Conservation (phyloP, 2,888 invertebrate genomes). For the Lasioglossum figueresi region DNA sequence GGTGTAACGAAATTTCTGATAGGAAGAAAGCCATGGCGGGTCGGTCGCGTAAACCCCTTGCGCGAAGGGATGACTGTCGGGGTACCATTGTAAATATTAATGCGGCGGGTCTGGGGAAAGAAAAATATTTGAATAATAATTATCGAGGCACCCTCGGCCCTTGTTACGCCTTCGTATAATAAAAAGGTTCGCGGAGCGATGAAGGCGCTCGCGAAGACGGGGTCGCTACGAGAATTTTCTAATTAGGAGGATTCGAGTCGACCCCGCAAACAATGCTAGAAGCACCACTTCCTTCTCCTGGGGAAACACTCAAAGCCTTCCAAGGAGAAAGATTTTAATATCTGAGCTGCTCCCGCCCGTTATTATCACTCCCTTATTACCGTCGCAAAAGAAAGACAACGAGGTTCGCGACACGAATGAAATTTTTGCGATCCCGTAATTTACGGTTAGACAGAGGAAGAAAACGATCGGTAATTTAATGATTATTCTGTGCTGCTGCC, state of each 20-base stretch:
- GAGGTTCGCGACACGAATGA: constrained; percentile 6
- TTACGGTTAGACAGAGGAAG: constrained; percentile 38
- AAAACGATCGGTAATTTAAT: constrained; percentile 61
- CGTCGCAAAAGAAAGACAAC: constrained; percentile 45
- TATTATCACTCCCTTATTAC: constrained; percentile 71
- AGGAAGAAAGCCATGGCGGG: constrained; percentile 16
- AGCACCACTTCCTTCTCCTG: constrained; percentile 67
- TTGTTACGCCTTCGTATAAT: constrained; percentile 69
- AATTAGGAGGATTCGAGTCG: constrained; percentile 80
- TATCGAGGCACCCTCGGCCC: constrained; percentile 67
- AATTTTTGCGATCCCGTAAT: constrained; percentile 35
- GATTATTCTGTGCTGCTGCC: constrained; percentile 25
- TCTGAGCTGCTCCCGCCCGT: constrained; percentile 57
- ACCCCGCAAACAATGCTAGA: constrained; percentile 74
- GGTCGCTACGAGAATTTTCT: constrained; percentile 79
- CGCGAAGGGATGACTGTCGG: constrained; percentile 61
- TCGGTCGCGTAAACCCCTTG: constrained; percentile 37
- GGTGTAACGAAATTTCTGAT: not conserved
- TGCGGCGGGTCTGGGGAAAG: constrained; percentile 72
- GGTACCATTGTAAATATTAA: constrained; percentile 80
- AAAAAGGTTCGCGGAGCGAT: constrained; percentile 61
- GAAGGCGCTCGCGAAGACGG: constrained; percentile 63
- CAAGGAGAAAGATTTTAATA: constrained; percentile 69
- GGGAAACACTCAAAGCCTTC: constrained; percentile 61
- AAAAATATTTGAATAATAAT: constrained; percentile 83